phyloP scores from a whole-genome alignment of 1,140 invertebrate genomes.

The Zaprionus capensis region DNA sequence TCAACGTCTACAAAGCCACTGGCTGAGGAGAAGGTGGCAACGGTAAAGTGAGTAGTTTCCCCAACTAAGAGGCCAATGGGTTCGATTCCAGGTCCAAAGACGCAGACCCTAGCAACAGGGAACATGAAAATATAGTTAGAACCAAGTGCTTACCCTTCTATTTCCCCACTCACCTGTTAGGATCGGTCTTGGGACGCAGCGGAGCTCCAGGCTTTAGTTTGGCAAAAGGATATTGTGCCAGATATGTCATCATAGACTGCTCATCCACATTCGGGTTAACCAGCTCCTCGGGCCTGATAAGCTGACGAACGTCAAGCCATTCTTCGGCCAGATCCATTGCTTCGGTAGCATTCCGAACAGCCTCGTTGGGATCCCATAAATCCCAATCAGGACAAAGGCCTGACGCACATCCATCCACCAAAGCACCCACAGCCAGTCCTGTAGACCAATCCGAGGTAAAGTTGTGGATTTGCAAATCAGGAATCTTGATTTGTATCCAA shows the following conservation, averaged over 20 bases:
- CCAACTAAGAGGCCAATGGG: conserved; percentile 91
- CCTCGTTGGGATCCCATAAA: conserved; percentile 93
- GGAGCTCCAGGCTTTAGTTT: conserved; percentile 94
- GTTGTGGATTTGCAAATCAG: conserved; percentile 94
- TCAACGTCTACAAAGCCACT: conserved; percentile 90
- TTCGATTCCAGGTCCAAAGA: conserved; percentile 95
- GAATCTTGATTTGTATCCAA: conserved; percentile 95
- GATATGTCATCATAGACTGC: conserved; percentile 98
- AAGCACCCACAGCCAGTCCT: conserved; percentile 94
- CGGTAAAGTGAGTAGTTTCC: conserved; percentile 90
- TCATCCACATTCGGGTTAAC: conserved; percentile 97
- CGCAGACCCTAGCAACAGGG: conserved; percentile 87
- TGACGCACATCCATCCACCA: conserved; percentile 95
- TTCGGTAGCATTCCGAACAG: conserved; percentile 93
- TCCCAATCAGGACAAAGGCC: conserved; percentile 96
- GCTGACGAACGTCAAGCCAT: conserved; percentile 95
- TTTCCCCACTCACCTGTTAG: conserved; percentile 87
- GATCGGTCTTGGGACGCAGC: conserved; percentile 91
- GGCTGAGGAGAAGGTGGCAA: conserved; percentile 94
- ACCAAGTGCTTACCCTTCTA: not conserved
- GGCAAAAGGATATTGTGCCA: conserved; percentile 96
- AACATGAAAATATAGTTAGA: not conserved
- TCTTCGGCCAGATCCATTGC: conserved; percentile 97
- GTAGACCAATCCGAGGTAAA: conserved; percentile 98
- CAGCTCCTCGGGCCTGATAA: conserved; percentile 97